phyloP scores from a whole-genome alignment of 2,113 vertebrate genomes.

The Poicephalus gulielmi region DNA sequence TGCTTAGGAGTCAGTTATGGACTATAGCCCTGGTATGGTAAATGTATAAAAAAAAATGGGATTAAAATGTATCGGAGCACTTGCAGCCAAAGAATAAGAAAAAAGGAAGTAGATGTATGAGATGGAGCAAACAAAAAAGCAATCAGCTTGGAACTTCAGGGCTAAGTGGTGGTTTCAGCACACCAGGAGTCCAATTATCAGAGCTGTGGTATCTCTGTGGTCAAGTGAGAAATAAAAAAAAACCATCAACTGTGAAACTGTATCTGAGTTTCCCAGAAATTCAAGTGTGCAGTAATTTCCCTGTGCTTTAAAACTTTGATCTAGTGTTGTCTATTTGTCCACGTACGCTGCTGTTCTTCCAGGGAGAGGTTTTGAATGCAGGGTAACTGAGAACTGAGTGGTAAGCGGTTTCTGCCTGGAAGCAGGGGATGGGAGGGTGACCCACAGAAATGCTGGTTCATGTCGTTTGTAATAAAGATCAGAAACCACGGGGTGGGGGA shows the following conservation, averaged over 20 bases:
- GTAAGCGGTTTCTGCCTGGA: background rate
- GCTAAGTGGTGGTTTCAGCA: background rate
- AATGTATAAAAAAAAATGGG: background rate
- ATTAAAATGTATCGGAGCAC: background rate
- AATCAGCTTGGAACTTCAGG: background rate
- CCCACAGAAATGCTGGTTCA: background rate
- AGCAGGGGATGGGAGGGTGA: background rate
- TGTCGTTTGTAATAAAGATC: background rate
- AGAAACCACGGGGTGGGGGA: background rate
- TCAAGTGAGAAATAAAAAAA: background rate
- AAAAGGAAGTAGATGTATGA: background rate
- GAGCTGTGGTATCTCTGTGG: background rate
- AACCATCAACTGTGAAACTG: background rate
- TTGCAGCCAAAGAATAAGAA: background rate
- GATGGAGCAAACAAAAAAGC: background rate
- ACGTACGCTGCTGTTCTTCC: background rate
- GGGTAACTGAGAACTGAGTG: background rate
- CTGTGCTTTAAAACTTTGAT: background rate
- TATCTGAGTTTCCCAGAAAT: constrained; percentile 22
- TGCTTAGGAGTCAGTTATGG: background rate
- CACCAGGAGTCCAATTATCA: background rate
- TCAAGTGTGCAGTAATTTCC: background rate
- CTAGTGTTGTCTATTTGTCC: background rate
- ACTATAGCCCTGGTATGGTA: background rate
- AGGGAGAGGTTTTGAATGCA: background rate